Percentiles rank a stretch among this genome's conserved stretches.
phyloP scores from a whole-genome alignment of 2,113 vertebrate species.

The Poeciliopsis retropinna region DNA sequence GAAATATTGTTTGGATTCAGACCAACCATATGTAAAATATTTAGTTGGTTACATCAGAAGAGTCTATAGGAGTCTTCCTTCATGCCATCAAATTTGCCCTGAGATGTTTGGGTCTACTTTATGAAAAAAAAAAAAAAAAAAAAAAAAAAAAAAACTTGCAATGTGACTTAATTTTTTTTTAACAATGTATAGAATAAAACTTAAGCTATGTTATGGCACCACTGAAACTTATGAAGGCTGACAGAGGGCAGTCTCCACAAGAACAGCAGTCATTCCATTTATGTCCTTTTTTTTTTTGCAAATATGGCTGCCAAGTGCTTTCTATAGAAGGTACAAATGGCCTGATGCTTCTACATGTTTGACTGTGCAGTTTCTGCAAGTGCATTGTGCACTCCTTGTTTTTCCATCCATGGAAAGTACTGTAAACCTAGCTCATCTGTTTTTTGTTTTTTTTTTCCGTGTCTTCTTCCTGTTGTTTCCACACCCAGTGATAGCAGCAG shows the following conservation, averaged over 20 bases:
- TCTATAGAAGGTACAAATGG: neutral
- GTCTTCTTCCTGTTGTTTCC: neutral
- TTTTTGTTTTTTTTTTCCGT: neutral
- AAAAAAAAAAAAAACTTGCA: neutral
- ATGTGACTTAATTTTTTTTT: neutral
- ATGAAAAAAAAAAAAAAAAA: neutral
- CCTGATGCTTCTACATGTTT: neutral
- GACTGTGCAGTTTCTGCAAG: neutral
- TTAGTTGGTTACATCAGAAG: constrained; percentile 25
- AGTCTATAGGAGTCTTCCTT: no score
- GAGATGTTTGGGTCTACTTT: neutral
- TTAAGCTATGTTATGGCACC: neutral
- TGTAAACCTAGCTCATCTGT: neutral
- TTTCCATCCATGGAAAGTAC: neutral
- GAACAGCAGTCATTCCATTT: neutral
- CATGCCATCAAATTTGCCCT: neutral
- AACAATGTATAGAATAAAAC: neutral
- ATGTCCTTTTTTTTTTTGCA: neutral
- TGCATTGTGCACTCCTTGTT: neutral
- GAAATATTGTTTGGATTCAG: constrained; percentile 26
- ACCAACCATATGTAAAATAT: constrained; percentile 65
- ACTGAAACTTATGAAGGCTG: neutral
- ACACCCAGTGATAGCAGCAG: neutral
- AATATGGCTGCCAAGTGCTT: neutral
- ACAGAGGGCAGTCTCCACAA: neutral